These are phyloP conservation scores for Eilema sororculum DNA, from an alignment of 2,888 invertebrate species.

Conservation along the genomic window DNA sequence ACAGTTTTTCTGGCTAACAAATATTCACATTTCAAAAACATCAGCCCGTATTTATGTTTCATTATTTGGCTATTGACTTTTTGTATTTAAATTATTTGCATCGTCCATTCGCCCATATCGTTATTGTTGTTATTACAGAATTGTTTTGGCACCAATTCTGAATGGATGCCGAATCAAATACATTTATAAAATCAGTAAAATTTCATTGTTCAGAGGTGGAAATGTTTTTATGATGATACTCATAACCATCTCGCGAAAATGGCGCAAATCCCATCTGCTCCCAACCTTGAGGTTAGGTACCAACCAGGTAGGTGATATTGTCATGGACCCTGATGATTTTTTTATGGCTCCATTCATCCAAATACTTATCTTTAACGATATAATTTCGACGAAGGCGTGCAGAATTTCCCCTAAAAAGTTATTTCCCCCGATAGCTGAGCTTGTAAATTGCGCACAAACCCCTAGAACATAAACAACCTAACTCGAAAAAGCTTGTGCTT, in stretches of 20 bases:
- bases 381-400: conserved; percentile 26
- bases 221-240: too few relatives aligned
- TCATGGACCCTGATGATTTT: too few relatives aligned
- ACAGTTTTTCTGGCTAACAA: background rate
- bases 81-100: background rate
- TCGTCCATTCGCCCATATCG: background rate
- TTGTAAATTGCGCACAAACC: conserved; percentile 34
- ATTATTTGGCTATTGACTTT: background rate
- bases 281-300: too few relatives aligned
- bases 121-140: background rate
- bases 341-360: background rate
- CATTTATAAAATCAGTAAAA: too few relatives aligned
- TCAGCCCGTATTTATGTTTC: background rate
- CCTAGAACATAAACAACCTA: conserved; percentile 22
- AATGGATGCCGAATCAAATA: background rate
- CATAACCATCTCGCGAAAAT: too few relatives aligned
- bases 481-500: conserved; percentile 18
- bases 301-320: too few relatives aligned
- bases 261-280: too few relatives aligned
- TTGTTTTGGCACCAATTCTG: background rate
- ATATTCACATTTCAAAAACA: background rate
- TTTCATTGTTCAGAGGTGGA: too few relatives aligned
- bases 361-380: conserved; percentile 2
- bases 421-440: conserved; percentile 49
- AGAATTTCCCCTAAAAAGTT: conserved; percentile 39